Evolutionary conservation across 1,140 invertebrate genomes (phyloP), one percentile per base, ranked within the genome.

Genomic region (Colletes latitarsis): DNA sequence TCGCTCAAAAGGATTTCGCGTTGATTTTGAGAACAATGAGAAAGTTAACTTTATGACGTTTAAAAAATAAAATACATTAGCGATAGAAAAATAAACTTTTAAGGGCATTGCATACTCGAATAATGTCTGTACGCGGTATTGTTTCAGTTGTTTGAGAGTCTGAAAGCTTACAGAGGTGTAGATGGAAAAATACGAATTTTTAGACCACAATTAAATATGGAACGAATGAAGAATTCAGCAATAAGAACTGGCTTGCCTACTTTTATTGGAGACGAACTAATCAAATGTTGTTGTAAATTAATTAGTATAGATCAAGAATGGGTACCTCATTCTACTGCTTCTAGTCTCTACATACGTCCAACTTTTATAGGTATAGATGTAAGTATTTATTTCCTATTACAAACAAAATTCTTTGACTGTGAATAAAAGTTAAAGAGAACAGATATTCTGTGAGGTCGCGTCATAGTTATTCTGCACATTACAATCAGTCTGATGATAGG

Each of bases 301-400:
- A 94, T 99, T 67, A 95, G 95, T 89, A 97, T 99, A 79, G 99
- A 99, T 90, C 96, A 97, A 89, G 98, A 99, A 93, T 99, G 99
- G 99, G 98, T 99, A 8, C 99, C 99, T 4, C 96, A 98, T 91
- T 96, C 96, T 6, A 96, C 96, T 88, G 94, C 96, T 8, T 97
- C 97, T 88, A 98, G 98, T 89, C 94, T 99, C 6, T 99, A 99
- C 90, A 96, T 99, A 78, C 94, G 99, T 88, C 99, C 99, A 58
- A 99, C 99, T 1, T 93, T 99, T 53, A 99, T 99, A 91, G 99
- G 97, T 75, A 99, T 97, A 77, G 99, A 99, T 94, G 98, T 99
- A 94, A 96, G 95, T 95, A 85, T 76, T 12, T 3, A 49, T 46
- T 41, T 80, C 60, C 12, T 68, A 74, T 77, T 82, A 72, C 49